Conservation (phyloP, 2,888 invertebrate species). For the Eupithecia tripunctaria region DNA sequence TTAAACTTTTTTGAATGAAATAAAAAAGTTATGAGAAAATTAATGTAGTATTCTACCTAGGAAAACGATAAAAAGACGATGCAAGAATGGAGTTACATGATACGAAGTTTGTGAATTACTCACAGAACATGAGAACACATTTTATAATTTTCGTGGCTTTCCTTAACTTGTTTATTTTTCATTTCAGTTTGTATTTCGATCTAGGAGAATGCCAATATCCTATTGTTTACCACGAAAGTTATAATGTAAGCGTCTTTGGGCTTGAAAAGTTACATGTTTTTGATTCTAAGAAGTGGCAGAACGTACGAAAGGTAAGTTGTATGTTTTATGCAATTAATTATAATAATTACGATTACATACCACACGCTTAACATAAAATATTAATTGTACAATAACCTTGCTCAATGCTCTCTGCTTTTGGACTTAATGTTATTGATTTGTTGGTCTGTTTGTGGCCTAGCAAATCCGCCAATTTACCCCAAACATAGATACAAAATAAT, state of each 20-base stretch:
- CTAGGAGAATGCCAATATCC: slow-evolving; percentile 87
- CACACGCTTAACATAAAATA: too few relatives aligned
- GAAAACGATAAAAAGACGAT: neutral
- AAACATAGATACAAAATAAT: too few relatives aligned
- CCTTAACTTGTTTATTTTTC: neutral
- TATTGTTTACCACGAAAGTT: slow-evolving; percentile 90
- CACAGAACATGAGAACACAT: neutral
- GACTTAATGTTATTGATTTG: neutral
- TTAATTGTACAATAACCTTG: neutral
- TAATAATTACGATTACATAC: too few relatives aligned
- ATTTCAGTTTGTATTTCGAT: slow-evolving; percentile 80
- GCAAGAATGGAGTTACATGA: neutral
- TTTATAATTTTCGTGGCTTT: neutral
- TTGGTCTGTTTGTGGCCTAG: neutral
- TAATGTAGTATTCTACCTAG: neutral
- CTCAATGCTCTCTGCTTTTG: neutral
- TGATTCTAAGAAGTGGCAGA: slow-evolving; percentile 94
- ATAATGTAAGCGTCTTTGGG: slow-evolving; percentile 92
- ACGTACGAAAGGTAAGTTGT: slow-evolving; percentile 86
- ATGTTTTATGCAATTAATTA: neutral
- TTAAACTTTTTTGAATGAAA: neutral
- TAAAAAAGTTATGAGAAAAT: too few relatives aligned
- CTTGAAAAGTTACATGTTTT: slow-evolving; percentile 94
- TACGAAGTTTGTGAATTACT: neutral
- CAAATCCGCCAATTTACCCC: neutral